A percentile compares a stretch with the other conserved stretches of the same genome.
These are phyloP conservation scores for Sceliomorpha sp. DNA, from an alignment of 2,888 invertebrate species.

Conservation along the genomic window DNA sequence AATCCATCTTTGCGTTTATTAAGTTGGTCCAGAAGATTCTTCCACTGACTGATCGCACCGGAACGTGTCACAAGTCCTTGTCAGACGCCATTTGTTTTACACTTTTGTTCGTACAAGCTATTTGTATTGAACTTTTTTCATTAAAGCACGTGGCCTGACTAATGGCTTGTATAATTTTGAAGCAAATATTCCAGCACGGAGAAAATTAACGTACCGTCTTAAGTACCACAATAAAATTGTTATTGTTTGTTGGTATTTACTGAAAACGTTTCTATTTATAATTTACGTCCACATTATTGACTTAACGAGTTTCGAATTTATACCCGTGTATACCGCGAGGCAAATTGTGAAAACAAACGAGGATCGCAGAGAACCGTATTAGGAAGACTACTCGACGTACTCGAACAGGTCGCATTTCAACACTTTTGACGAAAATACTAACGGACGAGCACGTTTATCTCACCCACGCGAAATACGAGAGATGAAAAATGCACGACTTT, in stretches of 20 bases:
- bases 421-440: conserved; percentile 44
- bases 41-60: conserved; percentile 71
- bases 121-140: conserved; percentile 63
- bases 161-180: conserved; percentile 27
- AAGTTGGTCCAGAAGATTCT: conserved; percentile 31
- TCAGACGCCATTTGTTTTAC: conserved; percentile 72
- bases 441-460: conserved; percentile 42
- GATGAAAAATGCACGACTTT: conserved; percentile 48
- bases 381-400: too few species aligned
- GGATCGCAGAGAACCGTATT: too few species aligned
- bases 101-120: conserved; percentile 61
- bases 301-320: too few species aligned
- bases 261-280: too few species aligned
- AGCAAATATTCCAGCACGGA: background rate
- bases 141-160: conserved; percentile 48
- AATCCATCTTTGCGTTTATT: conserved; percentile 24
- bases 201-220: too few species aligned
- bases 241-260: too few species aligned
- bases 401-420: conserved; percentile 14
- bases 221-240: too few species aligned
- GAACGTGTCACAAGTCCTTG: conserved; percentile 69
- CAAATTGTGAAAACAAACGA: too few species aligned
- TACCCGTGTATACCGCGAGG: too few species aligned
- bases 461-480: conserved; percentile 31
- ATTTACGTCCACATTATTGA: too few species aligned